Evolutionary conservation across 2,888 invertebrate genomes (phyloP).

Genomic region (Tanytarsus gracilentus): DNA sequence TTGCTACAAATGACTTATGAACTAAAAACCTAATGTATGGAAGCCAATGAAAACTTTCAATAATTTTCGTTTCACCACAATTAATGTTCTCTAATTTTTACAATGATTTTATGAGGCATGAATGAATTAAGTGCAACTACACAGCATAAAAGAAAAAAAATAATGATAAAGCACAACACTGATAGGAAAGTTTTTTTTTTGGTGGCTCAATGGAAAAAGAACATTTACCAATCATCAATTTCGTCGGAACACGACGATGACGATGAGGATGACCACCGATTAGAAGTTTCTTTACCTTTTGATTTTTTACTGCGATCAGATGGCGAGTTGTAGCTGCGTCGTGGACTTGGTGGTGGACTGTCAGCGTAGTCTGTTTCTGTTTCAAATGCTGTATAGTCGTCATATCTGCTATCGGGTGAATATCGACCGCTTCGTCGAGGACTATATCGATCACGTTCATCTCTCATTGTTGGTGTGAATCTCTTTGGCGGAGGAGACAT

Average conservation of each 20-base stretch:
- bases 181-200: too few species aligned
- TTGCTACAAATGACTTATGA: too few species aligned
- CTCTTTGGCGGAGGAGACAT: conserved; percentile 46
- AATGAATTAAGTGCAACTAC: too few species aligned
- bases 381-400: conserved; percentile 44
- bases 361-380: conserved; percentile 58
- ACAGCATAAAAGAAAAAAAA: too few species aligned
- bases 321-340: conserved; percentile 44
- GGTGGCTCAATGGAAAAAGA: neutral
- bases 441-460: conserved; percentile 41
- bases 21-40: too few species aligned
- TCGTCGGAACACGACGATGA: neutral
- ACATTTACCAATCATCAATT: neutral
- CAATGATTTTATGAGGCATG: too few species aligned
- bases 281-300: conserved; percentile 24
- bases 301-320: conserved; percentile 36
- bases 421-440: conserved; percentile 43
- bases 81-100: too few species aligned
- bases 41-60: too few species aligned
- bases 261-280: conserved; percentile 13
- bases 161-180: too few species aligned
- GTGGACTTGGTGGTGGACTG: conserved; percentile 50
- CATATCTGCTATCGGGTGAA: conserved; percentile 47
- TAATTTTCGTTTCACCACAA: too few species aligned
- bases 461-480: conserved; percentile 37